A percentile compares a stretch with the other conserved stretches of the same genome.
phyloP scores from a whole-genome alignment of 1,140 invertebrate genomes.

The Magallana gigas region DNA sequence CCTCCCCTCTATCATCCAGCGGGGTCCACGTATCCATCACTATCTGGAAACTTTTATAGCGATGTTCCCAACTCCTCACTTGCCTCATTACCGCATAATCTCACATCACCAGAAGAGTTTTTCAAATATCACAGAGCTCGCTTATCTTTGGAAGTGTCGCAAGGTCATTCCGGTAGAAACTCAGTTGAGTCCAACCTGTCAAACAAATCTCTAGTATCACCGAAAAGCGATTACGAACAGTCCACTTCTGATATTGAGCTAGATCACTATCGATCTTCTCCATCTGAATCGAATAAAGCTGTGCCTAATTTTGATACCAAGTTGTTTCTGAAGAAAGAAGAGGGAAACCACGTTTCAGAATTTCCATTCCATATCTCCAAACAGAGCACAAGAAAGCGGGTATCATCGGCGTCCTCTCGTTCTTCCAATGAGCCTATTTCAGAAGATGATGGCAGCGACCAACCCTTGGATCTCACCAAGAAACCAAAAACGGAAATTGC shows the following conservation, averaged over 20 bases:
- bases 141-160: not conserved
- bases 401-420: not conserved
- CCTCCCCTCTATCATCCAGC: constrained; percentile 42
- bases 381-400: not conserved
- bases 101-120: constrained; percentile 1
- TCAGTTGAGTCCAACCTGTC: not conserved
- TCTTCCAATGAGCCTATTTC: not conserved
- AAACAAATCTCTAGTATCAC: constrained; percentile 12
- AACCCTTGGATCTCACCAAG: constrained; percentile 66
- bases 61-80: constrained; percentile 44
- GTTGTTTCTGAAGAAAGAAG: not conserved
- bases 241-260: not conserved
- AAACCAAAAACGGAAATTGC: constrained; percentile 60
- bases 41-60: constrained; percentile 43
- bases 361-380: not conserved
- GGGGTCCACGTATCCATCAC: constrained; percentile 46
- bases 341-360: not conserved
- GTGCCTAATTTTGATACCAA: not conserved
- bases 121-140: constrained; percentile 10
- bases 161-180: not conserved
- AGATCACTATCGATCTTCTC: not conserved
- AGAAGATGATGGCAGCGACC: constrained; percentile 43
- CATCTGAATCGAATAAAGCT: not conserved
- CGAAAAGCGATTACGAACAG: constrained; percentile 26
- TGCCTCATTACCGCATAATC: not conserved